Evolutionary conservation across 2,888 invertebrate species (phyloP), one percentile per base, ranked within the genome.

Genomic region (Macaria notata): DNA sequence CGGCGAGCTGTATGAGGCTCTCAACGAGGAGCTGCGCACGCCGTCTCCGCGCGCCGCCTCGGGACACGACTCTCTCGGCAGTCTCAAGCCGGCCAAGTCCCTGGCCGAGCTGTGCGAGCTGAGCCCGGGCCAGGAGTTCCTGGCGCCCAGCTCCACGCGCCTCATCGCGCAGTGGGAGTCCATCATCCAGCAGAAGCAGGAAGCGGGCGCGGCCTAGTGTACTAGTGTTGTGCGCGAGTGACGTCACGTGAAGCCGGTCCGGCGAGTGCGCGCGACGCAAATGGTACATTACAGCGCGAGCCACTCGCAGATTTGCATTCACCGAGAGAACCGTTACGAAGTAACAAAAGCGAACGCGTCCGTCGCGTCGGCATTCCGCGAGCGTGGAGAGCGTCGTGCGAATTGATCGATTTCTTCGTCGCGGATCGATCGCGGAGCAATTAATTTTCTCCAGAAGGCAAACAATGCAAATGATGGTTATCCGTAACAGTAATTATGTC

Each of bases 121-220:
- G 49, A 88, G 87, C 47, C 94, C 94, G 33, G 94, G 94, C 31
- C 94, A 94, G 73, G 92, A 92, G 73, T 89, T 89, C 69, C 90
- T 93, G 29, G 93, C 94, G 49, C 95, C 95, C 9, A 95, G 94
- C 72, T 94, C 95, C 45, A 93, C 93, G 62, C 88, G 93, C 46
- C 91, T 96, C 62, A 96, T 96, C 73, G 95, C 95, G 66, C 94
- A 95, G 82, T 96, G 96, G 95, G 96, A 96, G 84, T 95, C 94
- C 61, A 91, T 96, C 68, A 96, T 96, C 67, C 94, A 94, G 70
- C 92, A 93, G 79, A 93, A 93, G 74, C 92, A 92, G 64, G 93
- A 93, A 69, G 90, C 92, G 31, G 92, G 92, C 38, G 92, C 92
- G 48, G 92, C 92, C 69, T 92, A 90, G 69, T 7, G 33, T 7